Percentiles rank a stretch among this genome's conserved stretches.
Evolutionary conservation across 2,113 vertebrate species (phyloP).

Genomic region (Rallus limicola): DNA sequence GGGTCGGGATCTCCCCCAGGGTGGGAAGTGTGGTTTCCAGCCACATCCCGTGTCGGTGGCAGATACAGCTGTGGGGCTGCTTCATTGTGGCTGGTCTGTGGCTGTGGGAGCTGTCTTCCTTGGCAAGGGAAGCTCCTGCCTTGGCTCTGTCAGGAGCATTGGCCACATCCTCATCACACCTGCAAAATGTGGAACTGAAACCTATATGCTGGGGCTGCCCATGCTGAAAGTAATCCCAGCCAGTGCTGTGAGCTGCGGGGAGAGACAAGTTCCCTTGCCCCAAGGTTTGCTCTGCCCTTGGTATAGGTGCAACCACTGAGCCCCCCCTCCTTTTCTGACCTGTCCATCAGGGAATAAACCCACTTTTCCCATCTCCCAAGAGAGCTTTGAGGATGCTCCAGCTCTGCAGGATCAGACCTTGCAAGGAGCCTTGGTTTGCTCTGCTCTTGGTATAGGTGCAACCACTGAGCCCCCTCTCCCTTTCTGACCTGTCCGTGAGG

Average conservation of each 20-base stretch:
- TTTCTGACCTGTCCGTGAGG: background rate
- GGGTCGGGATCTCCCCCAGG: background rate
- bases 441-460: too few species aligned
- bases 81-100: rapidly evolving
- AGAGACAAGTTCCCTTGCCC: background rate
- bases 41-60: rapidly evolving
- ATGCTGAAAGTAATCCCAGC: rapidly evolving
- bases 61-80: background rate
- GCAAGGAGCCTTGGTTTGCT: background rate
- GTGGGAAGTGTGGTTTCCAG: background rate
- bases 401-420: background rate
- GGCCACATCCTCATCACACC: background rate
- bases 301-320: background rate
- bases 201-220: background rate
- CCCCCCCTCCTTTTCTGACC: background rate
- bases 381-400: background rate
- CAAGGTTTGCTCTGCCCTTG: background rate
- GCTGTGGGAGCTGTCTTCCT: background rate
- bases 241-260: background rate
- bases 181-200: background rate
- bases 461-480: background rate
- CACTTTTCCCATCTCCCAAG: background rate
- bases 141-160: background rate
- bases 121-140: background rate
- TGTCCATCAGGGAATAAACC: background rate